Percentiles rank a stretch among this genome's conserved stretches.
Evolutionary conservation across 2,888 invertebrate genomes (phyloP).

Genomic region (Drosophila silvestris): DNA sequence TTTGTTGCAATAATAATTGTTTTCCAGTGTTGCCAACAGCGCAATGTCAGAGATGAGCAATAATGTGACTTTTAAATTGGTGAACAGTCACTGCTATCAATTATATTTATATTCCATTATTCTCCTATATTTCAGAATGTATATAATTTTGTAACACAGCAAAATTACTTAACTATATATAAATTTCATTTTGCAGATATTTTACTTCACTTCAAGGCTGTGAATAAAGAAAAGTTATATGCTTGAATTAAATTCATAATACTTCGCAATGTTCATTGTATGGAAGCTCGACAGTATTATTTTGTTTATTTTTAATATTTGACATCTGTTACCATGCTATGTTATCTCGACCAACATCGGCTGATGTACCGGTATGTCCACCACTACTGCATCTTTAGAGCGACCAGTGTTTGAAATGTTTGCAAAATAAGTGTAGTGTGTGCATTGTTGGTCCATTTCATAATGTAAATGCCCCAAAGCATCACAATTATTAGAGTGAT

Average conservation of each 20-base stretch:
- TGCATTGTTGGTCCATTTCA: constrained; percentile 45
- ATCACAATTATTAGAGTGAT: constrained; percentile 45
- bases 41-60: constrained; percentile 31
- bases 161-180: not conserved
- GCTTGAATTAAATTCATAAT: not conserved
- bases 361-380: constrained; percentile 19
- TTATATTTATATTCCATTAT: not conserved
- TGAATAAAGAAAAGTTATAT: not conserved
- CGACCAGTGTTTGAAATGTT: constrained; percentile 34
- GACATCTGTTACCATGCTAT: not conserved
- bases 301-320: not conserved
- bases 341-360: not conserved
- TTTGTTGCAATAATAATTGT: constrained; percentile 55
- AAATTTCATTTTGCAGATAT: not conserved
- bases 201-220: not conserved
- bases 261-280: not conserved
- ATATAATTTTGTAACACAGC: not conserved
- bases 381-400: not conserved
- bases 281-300: not conserved
- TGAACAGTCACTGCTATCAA: constrained; percentile 22
- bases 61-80: constrained; percentile 7
- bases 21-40: constrained; percentile 40
- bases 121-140: not conserved
- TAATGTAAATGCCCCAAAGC: constrained; percentile 57
- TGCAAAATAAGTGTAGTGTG: not conserved